These are phyloP conservation scores for Spilarctia lutea DNA, from an alignment of 2,888 invertebrate species.

Conservation along the genomic window DNA sequence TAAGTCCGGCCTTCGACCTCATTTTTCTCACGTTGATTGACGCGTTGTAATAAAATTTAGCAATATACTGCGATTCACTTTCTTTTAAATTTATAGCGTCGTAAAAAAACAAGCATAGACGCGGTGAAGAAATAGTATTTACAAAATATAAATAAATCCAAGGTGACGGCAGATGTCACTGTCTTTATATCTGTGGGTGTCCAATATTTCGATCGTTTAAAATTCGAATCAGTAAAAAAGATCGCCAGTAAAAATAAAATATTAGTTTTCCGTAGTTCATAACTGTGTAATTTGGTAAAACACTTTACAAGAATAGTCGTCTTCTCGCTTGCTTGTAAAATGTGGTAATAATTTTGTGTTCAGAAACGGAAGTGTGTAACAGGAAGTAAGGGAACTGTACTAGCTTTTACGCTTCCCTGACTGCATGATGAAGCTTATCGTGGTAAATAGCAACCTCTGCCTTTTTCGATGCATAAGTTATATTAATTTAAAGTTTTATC, in stretches of 20 bases:
- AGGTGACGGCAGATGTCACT: constrained; percentile 65
- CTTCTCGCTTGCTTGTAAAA: too few species aligned
- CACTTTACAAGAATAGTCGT: too few species aligned
- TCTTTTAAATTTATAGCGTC: constrained; percentile 30
- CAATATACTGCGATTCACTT: constrained; percentile 35
- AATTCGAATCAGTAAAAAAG: constrained; percentile 33
- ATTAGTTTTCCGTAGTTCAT: constrained; percentile 29
- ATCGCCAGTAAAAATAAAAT: constrained; percentile 54
- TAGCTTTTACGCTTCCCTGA: too few species aligned
- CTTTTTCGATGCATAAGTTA: too few species aligned
- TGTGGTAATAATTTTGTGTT: too few species aligned
- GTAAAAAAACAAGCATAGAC: constrained; percentile 37
- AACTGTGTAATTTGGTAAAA: too few species aligned
- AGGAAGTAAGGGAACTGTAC: too few species aligned
- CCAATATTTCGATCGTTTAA: constrained; percentile 37
- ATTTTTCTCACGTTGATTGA: constrained; percentile 27
- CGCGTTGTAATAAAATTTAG: constrained; percentile 32
- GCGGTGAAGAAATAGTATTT: constrained; percentile 31
- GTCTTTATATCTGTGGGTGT: constrained; percentile 63
- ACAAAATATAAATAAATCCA: constrained; percentile 61
- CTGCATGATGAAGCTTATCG: too few species aligned
- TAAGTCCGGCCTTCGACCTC: constrained; percentile 15
- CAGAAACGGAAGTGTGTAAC: too few species aligned
- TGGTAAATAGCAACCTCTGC: too few species aligned
- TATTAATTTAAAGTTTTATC: too few species aligned